These are phyloP conservation scores for Aix galericulata DNA, from an alignment of 2,113 vertebrate species.

Conservation along the genomic window DNA sequence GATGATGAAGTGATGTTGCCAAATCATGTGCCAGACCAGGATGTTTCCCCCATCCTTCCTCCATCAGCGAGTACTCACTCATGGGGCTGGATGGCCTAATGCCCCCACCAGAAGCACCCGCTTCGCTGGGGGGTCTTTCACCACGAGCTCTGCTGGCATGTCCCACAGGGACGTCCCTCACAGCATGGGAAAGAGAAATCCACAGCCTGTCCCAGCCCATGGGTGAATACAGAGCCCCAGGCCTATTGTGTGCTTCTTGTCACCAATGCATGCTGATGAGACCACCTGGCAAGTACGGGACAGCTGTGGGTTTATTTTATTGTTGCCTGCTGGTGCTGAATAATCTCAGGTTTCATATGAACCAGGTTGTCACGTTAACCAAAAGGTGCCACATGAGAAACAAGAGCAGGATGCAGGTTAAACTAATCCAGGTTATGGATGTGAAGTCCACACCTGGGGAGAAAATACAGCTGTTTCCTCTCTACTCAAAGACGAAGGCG, in stretches of 20 bases:
- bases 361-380: neutral
- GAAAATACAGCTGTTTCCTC: neutral
- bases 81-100: fast-evolving
- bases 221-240: neutral
- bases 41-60: neutral
- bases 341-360: neutral
- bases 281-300: neutral
- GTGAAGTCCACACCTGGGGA: neutral
- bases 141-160: fast-evolving
- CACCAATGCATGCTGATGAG: fast-evolving
- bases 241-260: neutral
- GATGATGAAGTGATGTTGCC: neutral
- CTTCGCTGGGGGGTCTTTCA: neutral
- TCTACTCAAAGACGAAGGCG: neutral
- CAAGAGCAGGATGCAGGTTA: neutral
- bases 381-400: neutral
- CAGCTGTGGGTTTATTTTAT: neutral
- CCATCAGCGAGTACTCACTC: neutral
- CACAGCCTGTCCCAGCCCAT: neutral
- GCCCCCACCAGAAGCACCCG: neutral
- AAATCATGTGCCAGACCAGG: fast-evolving
- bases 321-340: neutral
- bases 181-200: neutral
- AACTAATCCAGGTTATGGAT: neutral
- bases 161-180: fast-evolving